Evolutionary conservation across 2,113 vertebrate genomes (phyloP), one percentile per base, ranked within the genome.

Genomic region (Acanthisitta chloris): DNA sequence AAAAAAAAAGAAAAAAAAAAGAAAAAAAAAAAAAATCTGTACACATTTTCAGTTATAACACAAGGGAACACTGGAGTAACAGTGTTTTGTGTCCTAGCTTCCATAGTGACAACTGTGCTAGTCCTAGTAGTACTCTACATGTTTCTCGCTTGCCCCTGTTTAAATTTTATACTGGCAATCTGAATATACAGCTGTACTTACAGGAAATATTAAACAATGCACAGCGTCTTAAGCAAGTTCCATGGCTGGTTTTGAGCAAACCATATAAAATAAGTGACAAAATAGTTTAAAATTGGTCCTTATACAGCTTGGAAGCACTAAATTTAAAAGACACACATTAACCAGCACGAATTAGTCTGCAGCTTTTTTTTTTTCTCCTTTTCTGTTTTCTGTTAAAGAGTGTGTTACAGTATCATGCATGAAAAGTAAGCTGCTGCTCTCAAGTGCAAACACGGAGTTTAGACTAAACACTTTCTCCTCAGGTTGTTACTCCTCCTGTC

Each of bases 241-340:
- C 96, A 86, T 66, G 79, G 85, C 90, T 95, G 90, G 77, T 96
- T 97, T 87, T 84, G 70, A 97, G 96, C 69, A 87, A 89, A 97
- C 94, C 94, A 96, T 93, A 92, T 42, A 94, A 97, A 97, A 64
- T 91, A 87, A 94, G 92, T 96, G 96, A 94, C 93, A 96, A 96
- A 96, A 83, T 65, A 84, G 71, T 86, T 97, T 73, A 91, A 96
- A 95, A 94, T 97, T 98, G 98, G 98, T 98, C 98, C 97, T 97
- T 96, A 91, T 86, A 95, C 90, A 93, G 92, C 86, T 93, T 79
- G 94, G 97, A 97, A 97, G 97, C 97, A 94, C 93, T 94, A 85
- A 88, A 91, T 90, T 91, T 93, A 69, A 92, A 92, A 95, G 94
- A 98, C 91, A 94, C 80, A 96, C 86, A 94, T 92, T 48, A 94